These are phyloP conservation scores for Sinocyclocheilus anshuiensis DNA, from an alignment of 2,113 vertebrate genomes.

Conservation along the genomic window DNA sequence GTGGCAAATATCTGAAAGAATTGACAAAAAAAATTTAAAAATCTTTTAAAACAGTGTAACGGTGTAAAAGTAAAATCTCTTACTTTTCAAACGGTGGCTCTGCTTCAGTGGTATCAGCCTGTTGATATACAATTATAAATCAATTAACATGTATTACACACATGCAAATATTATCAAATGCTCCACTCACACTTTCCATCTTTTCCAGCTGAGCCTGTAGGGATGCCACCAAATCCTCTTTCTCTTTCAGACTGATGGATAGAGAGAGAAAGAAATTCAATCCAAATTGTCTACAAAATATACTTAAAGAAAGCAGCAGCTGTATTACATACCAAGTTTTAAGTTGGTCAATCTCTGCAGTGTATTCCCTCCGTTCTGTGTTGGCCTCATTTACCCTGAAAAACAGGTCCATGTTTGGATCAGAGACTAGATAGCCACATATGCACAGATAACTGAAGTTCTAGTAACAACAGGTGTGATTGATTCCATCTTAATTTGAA, in stretches of 20 bases:
- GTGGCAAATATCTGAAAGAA: background rate
- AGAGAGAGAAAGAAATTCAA: background rate
- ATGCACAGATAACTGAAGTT: background rate
- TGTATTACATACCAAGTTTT: conserved; percentile 36
- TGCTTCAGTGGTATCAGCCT: conserved; percentile 42
- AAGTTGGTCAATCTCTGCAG: conserved; percentile 26
- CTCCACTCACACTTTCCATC: conserved; percentile 36
- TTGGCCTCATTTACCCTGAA: conserved; percentile 25
- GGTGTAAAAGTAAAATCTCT: no score
- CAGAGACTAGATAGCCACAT: background rate
- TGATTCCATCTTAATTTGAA: background rate
- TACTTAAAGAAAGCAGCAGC: background rate
- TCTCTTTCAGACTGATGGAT: conserved; percentile 50
- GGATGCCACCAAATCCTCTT: conserved; percentile 41
- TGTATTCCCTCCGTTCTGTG: conserved; percentile 26
- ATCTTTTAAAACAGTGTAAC: no score
- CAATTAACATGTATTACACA: background rate
- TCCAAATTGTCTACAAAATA: background rate
- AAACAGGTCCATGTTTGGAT: background rate
- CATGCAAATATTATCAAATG: background rate
- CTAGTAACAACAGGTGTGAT: background rate
- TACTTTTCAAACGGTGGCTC: conserved; percentile 63
- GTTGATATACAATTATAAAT: background rate
- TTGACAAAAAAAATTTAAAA: no score
- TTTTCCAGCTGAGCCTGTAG: conserved; percentile 50